Base-by-base conservation (phyloP, 23 tunicate species). In the Oikopleura vanhoeffeni region DNA sequence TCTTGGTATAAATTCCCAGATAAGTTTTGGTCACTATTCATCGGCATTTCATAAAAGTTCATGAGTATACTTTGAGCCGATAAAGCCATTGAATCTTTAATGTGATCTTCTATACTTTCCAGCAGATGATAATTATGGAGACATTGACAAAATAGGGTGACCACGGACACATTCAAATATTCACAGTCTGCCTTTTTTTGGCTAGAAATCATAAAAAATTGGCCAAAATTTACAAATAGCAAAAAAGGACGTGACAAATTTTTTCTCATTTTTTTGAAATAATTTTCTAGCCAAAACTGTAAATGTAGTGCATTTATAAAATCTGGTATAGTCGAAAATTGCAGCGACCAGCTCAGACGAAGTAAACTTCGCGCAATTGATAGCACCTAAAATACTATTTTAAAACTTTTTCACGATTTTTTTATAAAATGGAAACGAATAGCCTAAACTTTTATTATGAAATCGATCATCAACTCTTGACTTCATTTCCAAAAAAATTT, bases 141-240 rank as follows among this genome's bases (percentile, higher is more conserved):
- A 38, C 79, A 71, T 71, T 71, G 79, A 30, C 79, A 71, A 30
- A 71, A 71, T 18, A 71, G 79, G 34, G 79, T 71, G 38, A 71
- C 79, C 38, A 18, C 79, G 4, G 27, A 2, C 27, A 30, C 4
- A 13, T 32, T 30, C 3, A 71, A 71, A 30, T 71, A 2, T 32
- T 71, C 79, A 2, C 32, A 3, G 24, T 49, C 64, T 24, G 64
- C 24, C 64, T n/a, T n/a, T n/a, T n/a, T n/a, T 18, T 8, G 8
- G 60, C 18, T 18, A 18, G 60, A 49, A 18, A 49, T 49, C 60
- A 8, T 49, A 49, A 8, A 49, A 49, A 18, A n/a, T n/a, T n/a
- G n/a, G n/a, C n/a, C n/a, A n/a, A n/a, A n/a, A n/a, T n/a, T n/a
- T n/a, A n/a, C n/a, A n/a, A n/a, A n/a, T n/a, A n/a, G n/a, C n/a